Evolutionary conservation across 2,113 vertebrate species (phyloP).

Genomic region (Muntiacus reevesi): DNA sequence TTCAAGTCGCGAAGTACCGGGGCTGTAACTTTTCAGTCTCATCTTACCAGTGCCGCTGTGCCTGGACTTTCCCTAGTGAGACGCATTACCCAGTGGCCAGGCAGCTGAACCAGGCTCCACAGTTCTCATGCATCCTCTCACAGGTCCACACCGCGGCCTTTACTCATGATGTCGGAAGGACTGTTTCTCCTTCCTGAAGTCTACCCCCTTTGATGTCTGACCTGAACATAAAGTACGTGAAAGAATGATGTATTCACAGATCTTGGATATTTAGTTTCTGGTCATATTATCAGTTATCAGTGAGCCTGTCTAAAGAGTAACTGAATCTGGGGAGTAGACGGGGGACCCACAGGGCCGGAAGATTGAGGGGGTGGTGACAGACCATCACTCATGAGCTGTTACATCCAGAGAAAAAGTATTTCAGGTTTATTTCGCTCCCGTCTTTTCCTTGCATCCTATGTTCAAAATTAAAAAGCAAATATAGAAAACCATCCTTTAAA

Average conservation of each 20-base stretch:
- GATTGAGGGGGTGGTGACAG: background rate
- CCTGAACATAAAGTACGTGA: background rate
- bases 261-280: background rate
- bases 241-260: background rate
- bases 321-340: background rate
- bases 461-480: background rate
- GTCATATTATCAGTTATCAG: background rate
- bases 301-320: background rate
- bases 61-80: background rate
- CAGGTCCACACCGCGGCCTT: background rate
- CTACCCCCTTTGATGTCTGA: background rate
- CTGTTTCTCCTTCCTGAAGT: slow-evolving; percentile 26
- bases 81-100: slow-evolving; percentile 24
- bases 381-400: background rate
- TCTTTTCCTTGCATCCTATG: background rate
- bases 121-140: background rate
- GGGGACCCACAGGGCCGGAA: background rate
- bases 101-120: background rate
- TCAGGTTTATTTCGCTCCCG: background rate
- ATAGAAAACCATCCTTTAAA: background rate
- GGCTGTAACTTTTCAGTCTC: background rate
- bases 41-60: background rate
- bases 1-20: background rate
- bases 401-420: background rate
- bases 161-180: background rate